phyloP scores from a whole-genome alignment of 2,797 vertebrate species.

The Meda fulgida region DNA sequence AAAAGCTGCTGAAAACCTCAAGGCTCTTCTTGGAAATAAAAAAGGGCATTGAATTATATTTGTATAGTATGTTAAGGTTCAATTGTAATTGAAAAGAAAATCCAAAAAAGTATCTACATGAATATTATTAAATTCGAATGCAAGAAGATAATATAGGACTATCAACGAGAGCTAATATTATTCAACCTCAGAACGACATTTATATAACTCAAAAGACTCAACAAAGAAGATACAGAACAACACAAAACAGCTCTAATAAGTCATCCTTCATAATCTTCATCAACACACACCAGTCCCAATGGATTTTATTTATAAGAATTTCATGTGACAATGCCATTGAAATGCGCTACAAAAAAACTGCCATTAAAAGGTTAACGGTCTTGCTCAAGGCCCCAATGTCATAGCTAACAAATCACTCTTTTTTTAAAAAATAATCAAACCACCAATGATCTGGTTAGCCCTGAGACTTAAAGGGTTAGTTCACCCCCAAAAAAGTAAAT shows the following conservation, averaged over 20 bases:
- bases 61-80: background rate
- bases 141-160: background rate
- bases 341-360: background rate
- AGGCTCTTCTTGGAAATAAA: constrained; percentile 13
- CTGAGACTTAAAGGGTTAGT: background rate
- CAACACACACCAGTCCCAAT: background rate
- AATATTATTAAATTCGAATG: background rate
- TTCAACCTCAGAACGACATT: background rate
- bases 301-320: background rate
- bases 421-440: background rate
- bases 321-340: background rate
- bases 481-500: too few species aligned
- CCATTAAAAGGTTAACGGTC: background rate
- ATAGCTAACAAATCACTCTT: background rate
- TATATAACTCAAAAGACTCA: background rate
- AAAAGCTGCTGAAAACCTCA: background rate
- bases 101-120: background rate
- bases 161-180: background rate
- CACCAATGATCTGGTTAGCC: background rate
- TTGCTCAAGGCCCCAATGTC: background rate
- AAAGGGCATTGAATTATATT: background rate
- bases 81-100: background rate
- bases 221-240: background rate
- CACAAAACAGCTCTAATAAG: background rate
- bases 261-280: background rate